A percentile compares a stretch with the other conserved stretches of the same genome.
These are phyloP conservation scores for Entomobrya proxima DNA, from an alignment of 2,888 invertebrate species.

Conservation along the genomic window DNA sequence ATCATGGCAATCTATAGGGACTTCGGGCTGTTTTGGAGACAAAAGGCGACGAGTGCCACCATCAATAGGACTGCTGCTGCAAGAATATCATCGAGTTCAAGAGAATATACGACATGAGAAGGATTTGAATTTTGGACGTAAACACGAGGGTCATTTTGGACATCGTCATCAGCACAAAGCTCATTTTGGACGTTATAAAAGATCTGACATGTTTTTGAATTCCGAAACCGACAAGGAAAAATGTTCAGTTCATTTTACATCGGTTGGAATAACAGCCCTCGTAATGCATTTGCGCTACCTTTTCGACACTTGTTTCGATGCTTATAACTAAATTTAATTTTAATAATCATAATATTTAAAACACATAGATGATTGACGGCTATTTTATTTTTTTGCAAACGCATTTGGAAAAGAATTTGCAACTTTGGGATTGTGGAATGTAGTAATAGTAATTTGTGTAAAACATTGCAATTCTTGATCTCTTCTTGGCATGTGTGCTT, in stretches of 20 bases:
- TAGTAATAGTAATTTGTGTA: not conserved
- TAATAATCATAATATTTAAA: too few species aligned
- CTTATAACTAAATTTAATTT: too few species aligned
- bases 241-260: slow-evolving; percentile 72
- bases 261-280: slow-evolving; percentile 64
- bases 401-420: not conserved
- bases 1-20: slow-evolving; percentile 77
- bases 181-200: slow-evolving; percentile 58
- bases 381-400: not conserved
- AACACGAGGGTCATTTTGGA: not conserved
- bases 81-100: slow-evolving; percentile 34
- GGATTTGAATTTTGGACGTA: not conserved
- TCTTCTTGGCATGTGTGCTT: not conserved
- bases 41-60: slow-evolving; percentile 3
- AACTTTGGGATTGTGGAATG: not conserved
- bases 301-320: slow-evolving; percentile 65
- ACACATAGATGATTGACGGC: too few species aligned
- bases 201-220: slow-evolving; percentile 64
- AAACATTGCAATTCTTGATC: not conserved
- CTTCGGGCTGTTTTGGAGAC: slow-evolving; percentile 58
- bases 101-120: not conserved
- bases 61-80: not conserved
- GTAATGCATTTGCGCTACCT: slow-evolving; percentile 67
- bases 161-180: not conserved
- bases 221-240: slow-evolving; percentile 42